A percentile compares a stretch with the other conserved stretches of the same genome.
phyloP scores from a whole-genome alignment of 1,140 invertebrate species.

The Drosophila tropicalis region DNA sequence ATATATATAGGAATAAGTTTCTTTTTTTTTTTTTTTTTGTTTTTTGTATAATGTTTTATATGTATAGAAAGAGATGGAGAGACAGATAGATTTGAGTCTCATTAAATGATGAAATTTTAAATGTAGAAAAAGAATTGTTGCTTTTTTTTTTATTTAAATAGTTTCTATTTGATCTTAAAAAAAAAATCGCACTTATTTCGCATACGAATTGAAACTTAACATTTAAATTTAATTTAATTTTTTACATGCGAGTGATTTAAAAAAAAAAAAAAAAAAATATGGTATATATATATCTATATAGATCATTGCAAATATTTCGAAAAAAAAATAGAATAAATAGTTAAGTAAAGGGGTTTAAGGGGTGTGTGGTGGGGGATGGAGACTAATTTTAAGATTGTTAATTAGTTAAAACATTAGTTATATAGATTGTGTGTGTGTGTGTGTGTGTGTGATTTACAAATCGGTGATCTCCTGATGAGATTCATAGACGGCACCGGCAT shows the following conservation, averaged over 20 bases:
- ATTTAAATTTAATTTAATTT: constrained; percentile 44
- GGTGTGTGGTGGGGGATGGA: background rate
- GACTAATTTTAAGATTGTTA: constrained; percentile 12
- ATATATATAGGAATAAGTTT: constrained; percentile 23
- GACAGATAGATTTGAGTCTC: background rate
- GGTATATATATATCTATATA: constrained; percentile 6
- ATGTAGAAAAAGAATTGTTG: constrained; percentile 11
- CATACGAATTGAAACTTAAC: constrained; percentile 17
- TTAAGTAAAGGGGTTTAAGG: constrained; percentile 8
- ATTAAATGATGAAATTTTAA: background rate
- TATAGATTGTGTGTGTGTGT: constrained; percentile 6
- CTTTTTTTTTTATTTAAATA: constrained; percentile 23
- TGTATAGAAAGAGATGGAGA: background rate
- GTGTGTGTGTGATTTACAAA: constrained; percentile 66
- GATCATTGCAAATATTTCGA: constrained; percentile 49
- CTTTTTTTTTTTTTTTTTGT: constrained; percentile 20
- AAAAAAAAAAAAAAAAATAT: constrained; percentile 42
- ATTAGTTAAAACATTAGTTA: constrained; percentile 23
- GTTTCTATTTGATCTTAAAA: constrained; percentile 11
- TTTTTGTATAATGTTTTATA: constrained; percentile 23
- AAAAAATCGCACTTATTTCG: constrained; percentile 15
- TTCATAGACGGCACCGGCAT: constrained; percentile 58
- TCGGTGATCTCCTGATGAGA: constrained; percentile 82
- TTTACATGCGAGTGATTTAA: constrained; percentile 61
- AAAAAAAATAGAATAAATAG: constrained; percentile 70